Conservation (phyloP, 2,113 vertebrate genomes). For the Plectropomus leopardus region DNA sequence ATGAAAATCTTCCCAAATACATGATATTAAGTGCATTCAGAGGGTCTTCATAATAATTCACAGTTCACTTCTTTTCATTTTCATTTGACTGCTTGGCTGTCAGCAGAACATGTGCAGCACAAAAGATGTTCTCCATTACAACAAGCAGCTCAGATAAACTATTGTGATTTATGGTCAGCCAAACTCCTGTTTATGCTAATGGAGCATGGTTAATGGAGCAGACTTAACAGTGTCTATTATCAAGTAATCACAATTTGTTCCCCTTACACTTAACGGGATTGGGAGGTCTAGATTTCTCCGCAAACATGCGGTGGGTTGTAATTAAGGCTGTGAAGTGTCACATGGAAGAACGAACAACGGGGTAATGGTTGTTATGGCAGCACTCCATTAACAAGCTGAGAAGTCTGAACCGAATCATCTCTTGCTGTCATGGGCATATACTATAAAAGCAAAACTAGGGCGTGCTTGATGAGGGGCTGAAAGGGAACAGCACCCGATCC, state of each 20-base stretch:
- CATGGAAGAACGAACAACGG: conserved; percentile 58
- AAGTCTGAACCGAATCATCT: conserved; percentile 36
- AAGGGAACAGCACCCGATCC: conserved; percentile 10
- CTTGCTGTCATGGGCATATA: conserved; percentile 19
- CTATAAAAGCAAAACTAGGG: conserved; percentile 6
- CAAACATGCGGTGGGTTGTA: conserved; percentile 58
- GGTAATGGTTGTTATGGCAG: conserved; percentile 61
- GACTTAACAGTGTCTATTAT: conserved; percentile 70
- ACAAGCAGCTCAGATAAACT: conserved; percentile 40
- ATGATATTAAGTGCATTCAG: not conserved
- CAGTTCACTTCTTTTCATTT: not conserved
- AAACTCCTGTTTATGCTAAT: conserved; percentile 72
- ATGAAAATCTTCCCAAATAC: not conserved
- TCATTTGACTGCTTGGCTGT: conserved; percentile 1
- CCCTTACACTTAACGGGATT: conserved; percentile 59
- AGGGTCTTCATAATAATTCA: not conserved
- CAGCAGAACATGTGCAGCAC: not conserved
- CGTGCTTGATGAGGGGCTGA: not conserved
- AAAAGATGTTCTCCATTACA: conserved; percentile 40
- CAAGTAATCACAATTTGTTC: conserved; percentile 79
- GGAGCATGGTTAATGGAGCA: conserved; percentile 68
- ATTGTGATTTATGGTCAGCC: conserved; percentile 66
- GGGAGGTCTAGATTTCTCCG: conserved; percentile 59
- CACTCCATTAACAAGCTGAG: conserved; percentile 42
- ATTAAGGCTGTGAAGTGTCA: conserved; percentile 70